Evolutionary conservation across 2,113 vertebrate genomes (phyloP).

Genomic region (Podarcis cretensis): DNA sequence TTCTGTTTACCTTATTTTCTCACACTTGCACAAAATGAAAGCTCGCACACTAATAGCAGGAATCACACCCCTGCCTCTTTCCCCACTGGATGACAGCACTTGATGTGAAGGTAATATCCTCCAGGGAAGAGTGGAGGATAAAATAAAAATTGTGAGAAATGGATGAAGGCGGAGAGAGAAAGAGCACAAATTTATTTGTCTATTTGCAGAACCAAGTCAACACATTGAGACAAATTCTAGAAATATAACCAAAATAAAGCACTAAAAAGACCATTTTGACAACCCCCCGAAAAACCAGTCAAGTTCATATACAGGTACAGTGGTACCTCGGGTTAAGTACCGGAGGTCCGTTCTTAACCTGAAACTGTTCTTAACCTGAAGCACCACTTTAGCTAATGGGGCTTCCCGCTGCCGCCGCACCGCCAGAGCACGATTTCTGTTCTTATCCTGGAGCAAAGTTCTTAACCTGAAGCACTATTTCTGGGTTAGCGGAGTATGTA

Average conservation of each 20-base stretch:
- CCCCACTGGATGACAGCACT: background rate
- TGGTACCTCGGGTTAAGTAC: too few relatives aligned
- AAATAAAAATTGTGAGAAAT: background rate
- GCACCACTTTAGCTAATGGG: too few relatives aligned
- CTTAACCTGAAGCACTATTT: too few relatives aligned
- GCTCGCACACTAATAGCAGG: background rate
- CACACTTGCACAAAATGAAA: background rate
- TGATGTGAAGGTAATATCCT: background rate
- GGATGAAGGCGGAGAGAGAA: background rate
- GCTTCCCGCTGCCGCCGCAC: too few relatives aligned
- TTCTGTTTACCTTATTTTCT: conserved; percentile 12
- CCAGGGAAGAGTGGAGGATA: background rate
- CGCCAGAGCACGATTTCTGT: too few relatives aligned
- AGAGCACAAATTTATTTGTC: background rate
- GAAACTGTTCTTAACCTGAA: too few relatives aligned
- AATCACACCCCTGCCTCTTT: background rate
- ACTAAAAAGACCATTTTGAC: background rate
- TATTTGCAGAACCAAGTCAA: background rate
- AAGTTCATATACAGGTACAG: background rate
- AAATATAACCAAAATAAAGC: background rate
- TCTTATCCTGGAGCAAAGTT: too few relatives aligned
- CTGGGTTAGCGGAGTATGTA: too few relatives aligned
- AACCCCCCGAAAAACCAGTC: background rate
- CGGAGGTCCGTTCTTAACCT: too few relatives aligned
- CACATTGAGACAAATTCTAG: background rate